Evolutionary conservation across 2,888 invertebrate species (phyloP), one percentile per base, ranked within the genome.

Genomic region (Linnaemya vulpina): DNA sequence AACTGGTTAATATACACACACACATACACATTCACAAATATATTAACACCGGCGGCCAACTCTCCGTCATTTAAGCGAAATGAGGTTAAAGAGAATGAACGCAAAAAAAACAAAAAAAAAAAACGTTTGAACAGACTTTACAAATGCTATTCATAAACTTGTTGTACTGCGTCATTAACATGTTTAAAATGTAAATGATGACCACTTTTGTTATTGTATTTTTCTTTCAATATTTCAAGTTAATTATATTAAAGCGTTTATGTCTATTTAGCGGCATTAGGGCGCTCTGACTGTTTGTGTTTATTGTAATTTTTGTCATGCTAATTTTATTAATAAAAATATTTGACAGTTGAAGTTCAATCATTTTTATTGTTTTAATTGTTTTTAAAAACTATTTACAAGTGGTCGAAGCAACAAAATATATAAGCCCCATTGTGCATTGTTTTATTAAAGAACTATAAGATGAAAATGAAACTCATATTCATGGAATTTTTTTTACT

Each of bases 161-260:
- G 46, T 10, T 49, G 10, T 22, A 46, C 46, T 58, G 67, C 76
- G 58, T 58, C 49, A 58, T 58, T 49, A 67, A 58, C 5, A 38
- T 17, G 22, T 35, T 68, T 46, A 3, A 60, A 30, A 15, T 46
- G 15, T 60, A 53, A 25, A 35, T 25, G 13, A 49, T 68, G 9
- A n/a, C n/a, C 20, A 13, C 40, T 25, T 46, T 58, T 22, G 38
- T 3, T 11, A 22, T 38, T 53, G 22, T 43, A n/a, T n/a, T n/a
- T n/a, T n/a, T n/a, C n/a, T 30, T 10, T 49, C 9, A 60, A 35
- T 49, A 20, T 10, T 43, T 65, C 9, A 65, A 49, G 0, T 30
- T n/a, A n/a, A n/a, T 43, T 63, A 0, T 20, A 11, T 40, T 22
- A 38, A 60, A 17, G 5, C 17, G 13, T 17, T 60, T 38, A 17